These are phyloP conservation scores for Bryconaethiops microstoma DNA, from an alignment of 2,797 vertebrate species.

Conservation along the genomic window DNA sequence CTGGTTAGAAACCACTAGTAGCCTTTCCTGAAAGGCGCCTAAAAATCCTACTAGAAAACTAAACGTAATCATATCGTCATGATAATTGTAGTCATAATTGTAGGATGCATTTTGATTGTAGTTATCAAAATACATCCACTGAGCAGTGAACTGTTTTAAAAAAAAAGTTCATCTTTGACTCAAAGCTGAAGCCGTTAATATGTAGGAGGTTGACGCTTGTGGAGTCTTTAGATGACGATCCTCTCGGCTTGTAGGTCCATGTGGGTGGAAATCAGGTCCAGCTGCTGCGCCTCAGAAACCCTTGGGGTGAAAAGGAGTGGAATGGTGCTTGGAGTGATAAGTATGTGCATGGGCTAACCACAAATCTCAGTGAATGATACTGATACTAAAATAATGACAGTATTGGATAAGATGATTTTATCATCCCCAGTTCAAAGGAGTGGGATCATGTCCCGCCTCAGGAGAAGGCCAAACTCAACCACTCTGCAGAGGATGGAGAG, in stretches of 20 bases:
- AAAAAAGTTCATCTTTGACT: too few relatives aligned
- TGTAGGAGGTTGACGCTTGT: too few relatives aligned
- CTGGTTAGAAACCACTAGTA: too few relatives aligned
- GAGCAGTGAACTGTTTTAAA: too few relatives aligned
- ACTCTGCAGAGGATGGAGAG: conserved; percentile 77
- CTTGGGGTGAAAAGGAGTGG: conserved; percentile 89
- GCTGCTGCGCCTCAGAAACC: conserved; percentile 88
- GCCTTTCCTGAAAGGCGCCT: too few relatives aligned
- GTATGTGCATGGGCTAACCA: conserved; percentile 64
- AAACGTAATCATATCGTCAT: too few relatives aligned
- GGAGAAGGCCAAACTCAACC: conserved; percentile 69
- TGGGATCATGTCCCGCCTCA: conserved; percentile 67
- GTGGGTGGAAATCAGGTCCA: conserved; percentile 72
- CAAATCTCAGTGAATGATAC: neutral
- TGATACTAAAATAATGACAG: neutral
- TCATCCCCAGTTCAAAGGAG: conserved; percentile 69
- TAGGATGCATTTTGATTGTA: too few relatives aligned
- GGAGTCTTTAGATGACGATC: neutral
- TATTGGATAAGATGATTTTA: neutral
- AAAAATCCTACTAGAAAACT: too few relatives aligned
- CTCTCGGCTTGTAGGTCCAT: conserved; percentile 72
- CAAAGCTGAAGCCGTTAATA: too few relatives aligned
- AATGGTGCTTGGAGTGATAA: conserved; percentile 65
- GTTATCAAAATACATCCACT: too few relatives aligned
- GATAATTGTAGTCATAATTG: too few relatives aligned